Percentiles rank a stretch among this genome's conserved stretches.
Conservation (phyloP, 2,797 vertebrate genomes). For the Onychomys leucogaster region DNA sequence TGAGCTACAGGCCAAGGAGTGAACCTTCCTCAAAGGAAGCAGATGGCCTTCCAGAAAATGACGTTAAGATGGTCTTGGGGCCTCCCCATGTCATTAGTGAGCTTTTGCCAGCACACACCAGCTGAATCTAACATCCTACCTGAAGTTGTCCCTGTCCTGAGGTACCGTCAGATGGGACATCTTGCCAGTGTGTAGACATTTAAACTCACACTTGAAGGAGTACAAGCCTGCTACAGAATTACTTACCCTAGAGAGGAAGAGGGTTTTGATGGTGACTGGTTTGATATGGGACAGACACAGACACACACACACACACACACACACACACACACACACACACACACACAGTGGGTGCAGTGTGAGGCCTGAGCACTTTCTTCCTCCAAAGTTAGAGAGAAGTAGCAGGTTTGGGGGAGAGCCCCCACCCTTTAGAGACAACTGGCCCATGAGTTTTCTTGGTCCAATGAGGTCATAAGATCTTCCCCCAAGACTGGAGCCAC, state of each 20-base stretch:
- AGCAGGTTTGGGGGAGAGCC: background rate
- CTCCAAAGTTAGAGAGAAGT: background rate
- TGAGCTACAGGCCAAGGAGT: background rate
- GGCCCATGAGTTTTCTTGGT: background rate
- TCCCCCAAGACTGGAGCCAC: background rate
- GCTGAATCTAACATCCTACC: no score
- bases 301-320: background rate
- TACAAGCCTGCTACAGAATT: background rate
- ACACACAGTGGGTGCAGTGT: background rate
- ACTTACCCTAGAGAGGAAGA: background rate
- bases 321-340: background rate
- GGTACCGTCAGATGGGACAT: background rate
- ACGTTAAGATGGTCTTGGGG: background rate
- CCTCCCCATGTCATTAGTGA: background rate
- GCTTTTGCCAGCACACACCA: background rate
- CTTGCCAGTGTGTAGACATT: background rate
- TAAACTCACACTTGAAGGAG: background rate
- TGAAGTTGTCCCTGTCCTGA: accelerated
- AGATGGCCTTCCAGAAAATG: background rate
- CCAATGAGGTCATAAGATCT: background rate
- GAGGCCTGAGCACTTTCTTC: background rate
- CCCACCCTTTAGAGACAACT: background rate
- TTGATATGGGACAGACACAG: background rate
- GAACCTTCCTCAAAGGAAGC: background rate
- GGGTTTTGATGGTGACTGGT: accelerated